Base-by-base conservation (phyloP, 2,797 vertebrate genomes). In the Diglossa cyanea region DNA sequence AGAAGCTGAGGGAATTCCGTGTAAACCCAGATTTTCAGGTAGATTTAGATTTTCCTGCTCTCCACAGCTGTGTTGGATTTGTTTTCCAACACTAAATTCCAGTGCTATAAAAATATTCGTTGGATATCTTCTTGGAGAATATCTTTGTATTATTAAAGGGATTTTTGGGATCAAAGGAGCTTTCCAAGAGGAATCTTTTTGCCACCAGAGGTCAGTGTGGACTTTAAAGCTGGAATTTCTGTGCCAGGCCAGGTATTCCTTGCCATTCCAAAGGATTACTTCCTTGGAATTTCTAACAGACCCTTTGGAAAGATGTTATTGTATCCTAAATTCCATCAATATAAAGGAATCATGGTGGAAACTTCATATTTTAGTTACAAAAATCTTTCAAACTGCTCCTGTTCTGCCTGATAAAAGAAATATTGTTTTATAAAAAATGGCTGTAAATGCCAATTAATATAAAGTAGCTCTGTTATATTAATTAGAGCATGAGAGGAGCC, bases 181-280 rank as follows among this genome's bases (percentile, higher is more conserved):
- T 48, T 61, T 76, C 71, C 47, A 16, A 62, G 50, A 7, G 9
- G 28, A 47, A 4, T 10, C 3, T 19, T 6, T 67, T 85, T 66
- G 30, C 89, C 65, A 4, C 60, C 83, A 96, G 95, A 31, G 93
- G 87, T 96, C 67, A 85, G 60, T 77, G 19, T 37, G 50, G 67
- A 33, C 53, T 75, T 80, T 50, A 33, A 60, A 67, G 14, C n/a
- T 2, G 28, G 20, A 62, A 18, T 35, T 45, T 63, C n/a, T 31
- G 7, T 17, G 7, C 16, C 62, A 11, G 9, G 17, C 11, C 8
- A 5, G 24, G 20, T 17, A 11, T 47, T 57, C 31, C 7, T 40
- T 70, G 73, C 30, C 24, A 39, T 91, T 78, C 66, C 44, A 37
- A 81, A 72, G 37, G 58, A 84, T 50, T 35, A 6, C 66, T 88